A percentile compares a stretch with the other conserved stretches of the same genome.
phyloP scores from a whole-genome alignment of 2,797 vertebrate species.

The Poecile montanus region DNA sequence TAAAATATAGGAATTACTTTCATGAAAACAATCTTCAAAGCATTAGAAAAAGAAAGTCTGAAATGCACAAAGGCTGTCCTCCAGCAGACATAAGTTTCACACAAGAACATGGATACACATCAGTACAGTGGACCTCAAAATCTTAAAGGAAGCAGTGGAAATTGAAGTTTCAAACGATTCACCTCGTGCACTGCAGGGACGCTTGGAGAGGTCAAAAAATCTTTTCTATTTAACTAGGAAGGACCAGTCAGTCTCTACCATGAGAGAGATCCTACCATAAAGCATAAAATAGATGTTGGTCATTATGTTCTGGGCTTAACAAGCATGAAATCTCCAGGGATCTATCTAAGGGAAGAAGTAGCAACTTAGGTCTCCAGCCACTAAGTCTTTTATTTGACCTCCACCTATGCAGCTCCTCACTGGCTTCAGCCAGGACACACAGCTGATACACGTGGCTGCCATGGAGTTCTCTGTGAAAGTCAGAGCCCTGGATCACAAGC shows the following conservation, averaged over 20 bases:
- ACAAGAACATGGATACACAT: not conserved
- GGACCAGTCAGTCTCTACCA: not conserved
- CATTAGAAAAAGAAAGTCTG: not conserved
- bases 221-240: not conserved
- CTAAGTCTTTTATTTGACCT: not conserved
- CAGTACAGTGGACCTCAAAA: not conserved
- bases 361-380: not conserved
- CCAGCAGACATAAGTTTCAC: not conserved
- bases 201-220: not conserved
- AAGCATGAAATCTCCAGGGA: not conserved
- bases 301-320: not conserved
- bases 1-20: slow-evolving; percentile 1
- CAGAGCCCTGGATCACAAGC: not conserved
- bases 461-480: rapidly evolving
- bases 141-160: not conserved
- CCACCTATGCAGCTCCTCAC: not conserved
- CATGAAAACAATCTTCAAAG: not conserved
- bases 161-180: not conserved
- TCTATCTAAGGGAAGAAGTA: not conserved
- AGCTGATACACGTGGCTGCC: rapidly evolving
- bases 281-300: not conserved
- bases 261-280: not conserved
- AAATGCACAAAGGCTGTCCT: not conserved
- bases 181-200: not conserved
- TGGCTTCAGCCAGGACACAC: not conserved